Base-by-base conservation (phyloP, 1,140 invertebrate genomes). In the Musca vetustissima region DNA sequence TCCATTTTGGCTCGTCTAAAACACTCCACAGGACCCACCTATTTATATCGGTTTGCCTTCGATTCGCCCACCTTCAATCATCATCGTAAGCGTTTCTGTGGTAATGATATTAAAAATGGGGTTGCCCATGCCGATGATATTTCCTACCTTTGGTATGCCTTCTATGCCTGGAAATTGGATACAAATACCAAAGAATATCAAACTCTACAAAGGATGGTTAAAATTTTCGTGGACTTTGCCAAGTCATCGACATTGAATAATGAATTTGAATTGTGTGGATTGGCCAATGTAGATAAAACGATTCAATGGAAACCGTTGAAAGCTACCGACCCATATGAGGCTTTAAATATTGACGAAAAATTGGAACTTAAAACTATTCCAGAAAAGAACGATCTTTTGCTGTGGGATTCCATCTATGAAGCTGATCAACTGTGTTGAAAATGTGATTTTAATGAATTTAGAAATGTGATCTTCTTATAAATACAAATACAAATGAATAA, bases 51-150 rank as follows among this genome's bases (percentile, higher is more conserved):
- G 64, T 84, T 85, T 68, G 79, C 80, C 21, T 73, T 85, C n/a
- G 81, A 84, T 19, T 77, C 81, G 0, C 69, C 74, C 19, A 66
- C 61, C 7, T 76, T 70, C 14, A 81, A 81, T 71, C 69, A 75
- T 61, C 73, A 68, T 50, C 72, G 78, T 22, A 24, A 9, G 0
- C 57, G n/a, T 55, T 57, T 48, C 47, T 69, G 61, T 15, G 59
- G 48, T 21, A 14, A 32, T 22, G 68, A 69, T 22, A 52, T 52
- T 4, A 53, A 25, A 6, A 28, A 13, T 11, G 68, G 79, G 11
- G 84, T 85, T 2, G 83, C 81, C 68, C 89, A 91, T 74, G 86
- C 84, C 0, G 89, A 91, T 69, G 89, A 91, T 69, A 8, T 89
- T 0, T 87, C 86, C 65, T 90, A 89, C 75, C 66, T 90, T 11